Conservation (phyloP, 2,797 vertebrate species). For the Lateolabrax maculatus region DNA sequence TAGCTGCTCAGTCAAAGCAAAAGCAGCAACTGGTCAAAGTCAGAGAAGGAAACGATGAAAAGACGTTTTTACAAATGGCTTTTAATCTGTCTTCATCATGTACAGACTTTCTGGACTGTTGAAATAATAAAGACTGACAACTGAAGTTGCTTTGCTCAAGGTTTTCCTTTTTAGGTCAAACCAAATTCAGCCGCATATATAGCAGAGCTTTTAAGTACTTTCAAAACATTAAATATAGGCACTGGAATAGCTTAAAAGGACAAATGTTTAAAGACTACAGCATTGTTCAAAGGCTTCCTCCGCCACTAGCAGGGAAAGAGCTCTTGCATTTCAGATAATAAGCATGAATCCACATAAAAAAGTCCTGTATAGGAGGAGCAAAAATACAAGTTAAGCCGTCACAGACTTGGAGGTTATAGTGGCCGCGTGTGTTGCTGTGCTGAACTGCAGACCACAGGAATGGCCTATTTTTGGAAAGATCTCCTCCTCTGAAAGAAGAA, state of each 20-base stretch:
- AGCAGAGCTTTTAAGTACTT: slow-evolving; percentile 73
- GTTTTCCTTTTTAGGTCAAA: slow-evolving; percentile 60
- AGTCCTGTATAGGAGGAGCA: slow-evolving; percentile 73
- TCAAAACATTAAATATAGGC: slow-evolving; percentile 81
- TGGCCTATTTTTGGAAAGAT: slow-evolving; percentile 83
- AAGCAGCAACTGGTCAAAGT: slow-evolving; percentile 10
- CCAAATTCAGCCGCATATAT: slow-evolving; percentile 58
- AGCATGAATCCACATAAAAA: slow-evolving; percentile 78
- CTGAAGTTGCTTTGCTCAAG: slow-evolving; percentile 54
- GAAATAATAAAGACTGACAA: slow-evolving; percentile 59
- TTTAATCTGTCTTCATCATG: slow-evolving; percentile 76
- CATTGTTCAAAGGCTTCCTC: slow-evolving; percentile 76
- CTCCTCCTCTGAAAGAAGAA: slow-evolving; percentile 78
- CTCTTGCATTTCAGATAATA: slow-evolving; percentile 79
- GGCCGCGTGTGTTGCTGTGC: slow-evolving; percentile 79
- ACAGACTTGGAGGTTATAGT: slow-evolving; percentile 76
- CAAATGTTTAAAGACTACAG: slow-evolving; percentile 74
- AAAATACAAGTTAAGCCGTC: slow-evolving; percentile 79
- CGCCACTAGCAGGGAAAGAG: slow-evolving; percentile 64
- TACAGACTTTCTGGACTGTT: slow-evolving; percentile 69
- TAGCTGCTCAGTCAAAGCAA: slow-evolving; percentile 40
- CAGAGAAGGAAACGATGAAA: slow-evolving; percentile 28
- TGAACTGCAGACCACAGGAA: slow-evolving; percentile 84
- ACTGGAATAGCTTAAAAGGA: slow-evolving; percentile 77
- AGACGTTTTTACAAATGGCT: slow-evolving; percentile 57